Evolutionary conservation across 2,888 invertebrate species (phyloP).

Genomic region (Oligia fasciuncula): DNA sequence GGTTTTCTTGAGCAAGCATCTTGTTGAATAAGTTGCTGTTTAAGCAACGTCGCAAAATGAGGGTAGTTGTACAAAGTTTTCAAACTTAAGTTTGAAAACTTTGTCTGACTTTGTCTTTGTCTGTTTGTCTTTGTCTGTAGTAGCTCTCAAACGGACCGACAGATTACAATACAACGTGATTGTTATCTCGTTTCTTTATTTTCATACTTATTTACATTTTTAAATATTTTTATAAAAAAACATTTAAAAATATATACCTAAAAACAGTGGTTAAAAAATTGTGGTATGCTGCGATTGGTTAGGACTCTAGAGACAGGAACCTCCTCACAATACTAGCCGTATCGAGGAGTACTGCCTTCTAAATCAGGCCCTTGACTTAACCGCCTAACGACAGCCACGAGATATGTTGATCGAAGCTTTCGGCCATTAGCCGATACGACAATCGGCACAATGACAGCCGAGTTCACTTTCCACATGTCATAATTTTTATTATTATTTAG

Average conservation of each 20-base stretch:
- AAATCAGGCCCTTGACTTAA: not conserved
- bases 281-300: not conserved
- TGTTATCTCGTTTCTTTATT: not conserved
- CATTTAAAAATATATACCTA: too few relatives aligned
- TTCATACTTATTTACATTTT: not conserved
- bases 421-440: not conserved
- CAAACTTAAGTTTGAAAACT: not conserved
- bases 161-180: too few relatives aligned
- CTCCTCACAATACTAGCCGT: not conserved
- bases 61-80: too few relatives aligned
- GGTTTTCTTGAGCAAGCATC: not conserved
- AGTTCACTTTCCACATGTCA: too few relatives aligned
- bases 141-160: too few relatives aligned
- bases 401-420: not conserved
- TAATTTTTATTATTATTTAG: not conserved
- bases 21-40: not conserved
- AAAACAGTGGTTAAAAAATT: too few relatives aligned
- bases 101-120: not conserved
- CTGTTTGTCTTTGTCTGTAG: too few relatives aligned
- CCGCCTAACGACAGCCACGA: not conserved
- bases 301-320: not conserved
- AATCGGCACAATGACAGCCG: too few relatives aligned
- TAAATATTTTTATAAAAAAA: too few relatives aligned
- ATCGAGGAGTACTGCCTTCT: not conserved
- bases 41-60: not conserved